Evolutionary conservation across 2,797 vertebrate species (phyloP).

Genomic region (Bovichtus variegatus): DNA sequence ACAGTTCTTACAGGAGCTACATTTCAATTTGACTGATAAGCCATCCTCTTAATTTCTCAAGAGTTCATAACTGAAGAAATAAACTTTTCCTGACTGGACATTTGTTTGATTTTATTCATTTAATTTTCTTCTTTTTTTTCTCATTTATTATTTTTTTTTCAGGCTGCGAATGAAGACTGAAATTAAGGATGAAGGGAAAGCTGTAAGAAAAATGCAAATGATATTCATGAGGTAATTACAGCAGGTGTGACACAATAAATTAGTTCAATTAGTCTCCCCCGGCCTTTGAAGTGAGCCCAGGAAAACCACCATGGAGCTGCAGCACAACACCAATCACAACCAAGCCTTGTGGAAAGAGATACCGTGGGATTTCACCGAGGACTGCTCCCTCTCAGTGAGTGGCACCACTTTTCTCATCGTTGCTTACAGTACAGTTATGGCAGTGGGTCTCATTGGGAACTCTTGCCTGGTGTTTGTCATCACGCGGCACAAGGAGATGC

Average conservation of each 20-base stretch:
- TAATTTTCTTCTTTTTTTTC: background rate
- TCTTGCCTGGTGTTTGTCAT: constrained; percentile 89
- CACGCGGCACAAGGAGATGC: constrained; percentile 88
- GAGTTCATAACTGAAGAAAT: background rate
- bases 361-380: constrained; percentile 66
- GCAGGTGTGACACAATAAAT: constrained; percentile 43
- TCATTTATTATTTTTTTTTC: too few relatives aligned
- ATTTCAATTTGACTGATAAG: constrained; percentile 24
- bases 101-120: background rate
- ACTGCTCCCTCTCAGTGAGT: constrained; percentile 82
- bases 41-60: background rate
- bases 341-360: constrained; percentile 70
- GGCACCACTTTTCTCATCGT: constrained; percentile 88
- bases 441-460: constrained; percentile 89
- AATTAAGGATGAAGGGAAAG: constrained; percentile 42
- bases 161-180: constrained; percentile 53
- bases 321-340: constrained; percentile 78
- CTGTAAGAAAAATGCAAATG: constrained; percentile 47
- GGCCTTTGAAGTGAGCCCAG: constrained; percentile 35
- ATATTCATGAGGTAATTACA: constrained; percentile 56
- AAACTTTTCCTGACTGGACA: background rate
- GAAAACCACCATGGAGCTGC: constrained; percentile 75
- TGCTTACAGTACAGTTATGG: constrained; percentile 87
- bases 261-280: constrained; percentile 23
- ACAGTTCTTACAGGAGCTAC: background rate